Base-by-base conservation (phyloP, 2,113 vertebrate species). In the Numenius arquata region DNA sequence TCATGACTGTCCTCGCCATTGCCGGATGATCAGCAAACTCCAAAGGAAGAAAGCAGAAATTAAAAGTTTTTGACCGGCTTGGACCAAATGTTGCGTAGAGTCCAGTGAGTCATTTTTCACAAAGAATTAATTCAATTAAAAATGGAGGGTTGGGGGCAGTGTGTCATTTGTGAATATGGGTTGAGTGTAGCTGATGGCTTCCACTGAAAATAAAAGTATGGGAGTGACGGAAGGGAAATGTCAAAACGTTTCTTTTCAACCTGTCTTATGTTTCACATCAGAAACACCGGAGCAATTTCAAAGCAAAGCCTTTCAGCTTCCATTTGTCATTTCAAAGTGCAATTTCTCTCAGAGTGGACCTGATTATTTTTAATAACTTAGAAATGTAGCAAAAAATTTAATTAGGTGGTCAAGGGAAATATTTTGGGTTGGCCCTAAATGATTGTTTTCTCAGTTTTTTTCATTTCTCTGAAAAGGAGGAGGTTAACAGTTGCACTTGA, bases 171-270 rank as follows among this genome's bases (percentile, higher is more conserved):
- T 36, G 89, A 81, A 16, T 21, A 65, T 9, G 53, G 58, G 34
- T 19, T 84, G 91, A 91, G 53, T 32, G 74, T 8, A 29, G 66
- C 58, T 88, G 89, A 79, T 91, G 70, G 74, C n/a, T 96, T 81
- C 62, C 74, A 45, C 40, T 61, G 87, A 74, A 89, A 96, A 91
- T 40, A 41, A 72, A 95, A 91, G 70, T 26, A 27, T 56, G 53
- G 45, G 25, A 21, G 87, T 93, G 93, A 95, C 76, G 91, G 94
- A 96, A 95, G 45, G 80, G 89, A 93, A 93, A 94, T 79, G 94
- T 96, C 89, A 94, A 87, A 96, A 95, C 68, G 56, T 65, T 95
- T 89, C 91, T 89, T 94, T 91, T 89, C 89, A 96, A 73, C 87
- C 45, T 85, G 77, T 92, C 94, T 78, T 48, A 29, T 61, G 66